These are phyloP conservation scores for Drosophila nebulosa DNA, from an alignment of 1,140 invertebrate genomes.

Conservation along the genomic window DNA sequence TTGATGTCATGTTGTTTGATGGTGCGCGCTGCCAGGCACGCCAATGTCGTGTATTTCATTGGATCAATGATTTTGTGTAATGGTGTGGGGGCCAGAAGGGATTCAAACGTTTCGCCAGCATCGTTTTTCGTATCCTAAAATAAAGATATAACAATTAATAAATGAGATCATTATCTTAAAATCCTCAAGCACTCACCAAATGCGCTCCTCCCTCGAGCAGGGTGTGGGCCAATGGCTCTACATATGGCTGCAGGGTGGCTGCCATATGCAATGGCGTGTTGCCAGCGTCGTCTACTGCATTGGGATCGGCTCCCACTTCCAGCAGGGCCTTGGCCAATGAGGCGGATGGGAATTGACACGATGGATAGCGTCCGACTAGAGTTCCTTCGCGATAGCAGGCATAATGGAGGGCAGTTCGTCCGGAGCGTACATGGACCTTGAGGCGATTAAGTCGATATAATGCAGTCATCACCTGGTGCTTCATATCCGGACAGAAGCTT, in stretches of 20 bases:
- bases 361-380: slow-evolving; percentile 86
- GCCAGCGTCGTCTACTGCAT: slow-evolving; percentile 87
- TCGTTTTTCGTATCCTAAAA: slow-evolving; percentile 89
- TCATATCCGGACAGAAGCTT: slow-evolving; percentile 82
- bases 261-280: slow-evolving; percentile 83
- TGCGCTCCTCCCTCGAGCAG: slow-evolving; percentile 91
- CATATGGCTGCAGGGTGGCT: slow-evolving; percentile 83
- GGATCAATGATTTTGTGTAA: slow-evolving; percentile 88
- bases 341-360: slow-evolving; percentile 88
- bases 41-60: slow-evolving; percentile 88
- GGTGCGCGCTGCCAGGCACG: slow-evolving; percentile 90
- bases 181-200: slow-evolving; percentile 81
- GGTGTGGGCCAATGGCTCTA: slow-evolving; percentile 85
- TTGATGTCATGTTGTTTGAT: slow-evolving; percentile 82
- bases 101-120: slow-evolving; percentile 88
- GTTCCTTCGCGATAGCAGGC: slow-evolving; percentile 86
- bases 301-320: slow-evolving; percentile 90
- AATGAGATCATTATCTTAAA: no score
- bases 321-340: slow-evolving; percentile 89
- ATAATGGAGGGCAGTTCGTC: slow-evolving; percentile 91
- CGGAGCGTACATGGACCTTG: slow-evolving; percentile 85
- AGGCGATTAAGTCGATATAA: slow-evolving; percentile 89
- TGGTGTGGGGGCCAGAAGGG: slow-evolving; percentile 84
- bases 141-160: neutral
- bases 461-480: slow-evolving; percentile 84